These are phyloP conservation scores for Leptatherina wallacei DNA, from an alignment of 2,797 vertebrate genomes.

Conservation along the genomic window DNA sequence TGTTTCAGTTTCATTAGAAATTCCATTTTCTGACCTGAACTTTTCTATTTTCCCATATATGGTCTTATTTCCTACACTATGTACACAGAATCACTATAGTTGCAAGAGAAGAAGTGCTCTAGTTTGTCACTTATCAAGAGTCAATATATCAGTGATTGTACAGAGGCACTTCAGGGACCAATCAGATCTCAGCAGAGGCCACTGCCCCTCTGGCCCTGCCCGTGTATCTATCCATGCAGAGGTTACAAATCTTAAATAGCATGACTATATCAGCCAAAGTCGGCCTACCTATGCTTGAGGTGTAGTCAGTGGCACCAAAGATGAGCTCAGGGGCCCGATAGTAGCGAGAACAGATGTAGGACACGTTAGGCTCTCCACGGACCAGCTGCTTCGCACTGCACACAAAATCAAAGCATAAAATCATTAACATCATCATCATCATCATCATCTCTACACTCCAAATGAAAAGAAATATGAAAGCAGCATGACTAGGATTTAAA, in stretches of 20 bases:
- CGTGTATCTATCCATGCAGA: too few species aligned
- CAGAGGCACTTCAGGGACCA: too few species aligned
- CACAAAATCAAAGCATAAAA: constrained; percentile 39
- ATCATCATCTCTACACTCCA: not conserved
- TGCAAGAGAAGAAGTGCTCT: too few species aligned
- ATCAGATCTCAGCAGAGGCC: too few species aligned
- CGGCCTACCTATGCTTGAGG: constrained; percentile 96
- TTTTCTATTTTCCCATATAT: too few species aligned
- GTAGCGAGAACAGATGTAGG: constrained; percentile 99
- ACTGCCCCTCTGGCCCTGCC: too few species aligned
- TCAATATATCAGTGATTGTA: too few species aligned
- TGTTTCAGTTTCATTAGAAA: too few species aligned
- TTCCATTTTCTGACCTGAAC: too few species aligned
- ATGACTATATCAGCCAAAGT: not conserved
- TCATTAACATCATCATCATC: not conserved
- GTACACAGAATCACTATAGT: too few species aligned
- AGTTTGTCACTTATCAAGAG: too few species aligned
- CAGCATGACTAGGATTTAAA: not conserved
- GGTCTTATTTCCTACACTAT: too few species aligned
- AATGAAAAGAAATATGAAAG: not conserved
- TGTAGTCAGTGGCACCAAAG: constrained; percentile 99
- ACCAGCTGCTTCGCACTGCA: constrained; percentile 98
- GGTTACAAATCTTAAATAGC: not conserved
- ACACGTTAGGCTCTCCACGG: constrained; percentile 98
- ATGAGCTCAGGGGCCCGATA: constrained; percentile 99